Evolutionary conservation across 1,140 invertebrate genomes (phyloP), one percentile per base, ranked within the genome.

Genomic region (Ostrea denselamellosa): DNA sequence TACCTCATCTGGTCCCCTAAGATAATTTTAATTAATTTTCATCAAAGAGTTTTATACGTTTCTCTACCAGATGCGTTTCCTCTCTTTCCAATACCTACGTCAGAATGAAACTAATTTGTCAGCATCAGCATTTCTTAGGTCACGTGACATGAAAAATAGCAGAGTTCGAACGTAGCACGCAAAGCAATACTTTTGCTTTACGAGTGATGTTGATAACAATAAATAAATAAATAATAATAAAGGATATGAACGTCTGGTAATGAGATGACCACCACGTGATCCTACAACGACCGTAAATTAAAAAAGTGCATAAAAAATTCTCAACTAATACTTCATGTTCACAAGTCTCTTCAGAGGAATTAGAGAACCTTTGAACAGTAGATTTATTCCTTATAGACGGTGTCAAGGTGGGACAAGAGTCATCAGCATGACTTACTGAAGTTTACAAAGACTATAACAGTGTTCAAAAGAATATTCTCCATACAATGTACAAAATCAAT

Each of bases 31-130:
- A 77, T 77, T 77, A 77, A 77, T 77, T 77, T 77, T 77, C 28
- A 77, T 77, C 68, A 77, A 62, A 77, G 28, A 77, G 25, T 34
- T 25, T 34, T 77, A 19, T 62, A 25, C 68, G 25, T 77, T 77
- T 25, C 0, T 25, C 68, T 22, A 77, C 68, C 68, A 77, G 68
- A 25, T 77, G 68, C 12, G 8, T 77, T 34, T 25, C 28, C 14
- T 77, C 68, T 28, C 22, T 77, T 77, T 34, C 68, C 25, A 77
- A 28, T 77, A 77, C 68, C 68, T 77, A 77, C 68, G 68, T 77
- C 68, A 77, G 68, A 77, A 44, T 77, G 68, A 77, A 77, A 77
- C 68, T 77, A 77, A 77, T 77, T 77, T 77, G 68, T 77, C 25
- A 77, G 68, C 68, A 77, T 77, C 68, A 77, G 68, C 68, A 77